phyloP scores from a whole-genome alignment of 2,797 vertebrate genomes.

The Poecilia velifera region DNA sequence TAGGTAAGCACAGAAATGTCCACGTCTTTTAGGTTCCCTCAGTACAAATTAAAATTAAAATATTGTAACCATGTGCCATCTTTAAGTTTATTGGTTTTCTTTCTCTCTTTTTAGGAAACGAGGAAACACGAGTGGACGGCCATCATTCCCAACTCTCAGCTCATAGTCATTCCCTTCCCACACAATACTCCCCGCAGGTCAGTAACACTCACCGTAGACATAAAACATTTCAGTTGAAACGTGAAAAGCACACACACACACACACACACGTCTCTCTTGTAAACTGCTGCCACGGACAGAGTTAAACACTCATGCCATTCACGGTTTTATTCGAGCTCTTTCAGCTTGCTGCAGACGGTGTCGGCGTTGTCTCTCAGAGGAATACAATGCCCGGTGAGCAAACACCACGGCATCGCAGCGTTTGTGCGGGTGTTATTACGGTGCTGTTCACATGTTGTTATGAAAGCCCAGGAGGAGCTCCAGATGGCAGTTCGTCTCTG shows the following conservation, averaged over 20 bases:
- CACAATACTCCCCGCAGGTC: slow-evolving; percentile 91
- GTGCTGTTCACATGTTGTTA: slow-evolving; percentile 53
- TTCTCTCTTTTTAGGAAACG: slow-evolving; percentile 76
- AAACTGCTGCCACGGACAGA: slow-evolving; percentile 35
- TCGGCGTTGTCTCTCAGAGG: not conserved
- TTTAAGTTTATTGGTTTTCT: slow-evolving; percentile 17
- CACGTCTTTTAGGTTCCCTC: slow-evolving; percentile 19
- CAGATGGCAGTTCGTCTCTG: slow-evolving; percentile 63
- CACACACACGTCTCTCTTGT: not conserved
- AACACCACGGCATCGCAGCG: slow-evolving; percentile 28
- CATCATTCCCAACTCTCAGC: slow-evolving; percentile 98
- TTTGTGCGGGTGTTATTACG: slow-evolving; percentile 53
- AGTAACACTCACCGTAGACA: slow-evolving; percentile 6
- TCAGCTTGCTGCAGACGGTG: slow-evolving; percentile 5
- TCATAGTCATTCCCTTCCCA: slow-evolving; percentile 95
- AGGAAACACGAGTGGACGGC: slow-evolving; percentile 95
- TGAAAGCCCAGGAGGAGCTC: slow-evolving; percentile 58
- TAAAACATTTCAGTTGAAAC: not conserved
- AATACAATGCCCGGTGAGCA: slow-evolving; percentile 27
- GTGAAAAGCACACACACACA: not conserved
- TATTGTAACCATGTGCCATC: slow-evolving; percentile 36
- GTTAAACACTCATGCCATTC: slow-evolving; percentile 23
- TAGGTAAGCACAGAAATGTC: slow-evolving; percentile 22
- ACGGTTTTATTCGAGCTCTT: slow-evolving; percentile 17
- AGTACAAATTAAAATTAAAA: slow-evolving; percentile 68